phyloP scores from a whole-genome alignment of 2,797 vertebrate genomes.

The Fringilla coelebs region DNA sequence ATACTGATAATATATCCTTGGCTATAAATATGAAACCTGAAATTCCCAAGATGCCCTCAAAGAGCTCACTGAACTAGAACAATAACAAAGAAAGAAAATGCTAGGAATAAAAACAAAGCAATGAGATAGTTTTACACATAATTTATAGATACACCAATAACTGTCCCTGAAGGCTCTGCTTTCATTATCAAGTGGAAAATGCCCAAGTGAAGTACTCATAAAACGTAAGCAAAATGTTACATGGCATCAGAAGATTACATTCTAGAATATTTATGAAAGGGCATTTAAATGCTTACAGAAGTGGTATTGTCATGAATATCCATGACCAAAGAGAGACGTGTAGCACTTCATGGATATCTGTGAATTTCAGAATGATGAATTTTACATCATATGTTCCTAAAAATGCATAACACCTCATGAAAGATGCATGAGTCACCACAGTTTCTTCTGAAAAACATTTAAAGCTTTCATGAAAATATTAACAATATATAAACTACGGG shows the following conservation, averaged over 20 bases:
- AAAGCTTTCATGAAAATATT: conserved; percentile 62
- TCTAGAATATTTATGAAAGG: conserved; percentile 40
- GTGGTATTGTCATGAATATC: conserved; percentile 27
- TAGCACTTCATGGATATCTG: conserved; percentile 24
- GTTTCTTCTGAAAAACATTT: conserved; percentile 43
- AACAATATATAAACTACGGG: conserved; percentile 53
- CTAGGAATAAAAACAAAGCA: not conserved
- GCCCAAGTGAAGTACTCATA: conserved; percentile 11
- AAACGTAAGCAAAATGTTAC: conserved; percentile 16
- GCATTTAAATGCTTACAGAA: conserved; percentile 4
- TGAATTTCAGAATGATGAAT: conserved; percentile 36
- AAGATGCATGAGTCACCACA: conserved; percentile 7
- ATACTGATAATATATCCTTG: not conserved
- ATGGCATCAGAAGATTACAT: not conserved
- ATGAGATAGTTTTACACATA: not conserved
- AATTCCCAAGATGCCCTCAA: not conserved
- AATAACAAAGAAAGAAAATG: not conserved
- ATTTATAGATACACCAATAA: not conserved
- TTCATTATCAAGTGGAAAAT: conserved; percentile 44
- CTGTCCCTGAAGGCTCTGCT: not conserved
- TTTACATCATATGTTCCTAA: conserved; percentile 47
- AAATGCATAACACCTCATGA: conserved; percentile 12
- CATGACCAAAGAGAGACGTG: not conserved
- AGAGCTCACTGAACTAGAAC: not conserved
- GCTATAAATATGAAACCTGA: not conserved